Evolutionary conservation across 2,888 invertebrate species (phyloP).

Genomic region (Noctua pronuba): DNA sequence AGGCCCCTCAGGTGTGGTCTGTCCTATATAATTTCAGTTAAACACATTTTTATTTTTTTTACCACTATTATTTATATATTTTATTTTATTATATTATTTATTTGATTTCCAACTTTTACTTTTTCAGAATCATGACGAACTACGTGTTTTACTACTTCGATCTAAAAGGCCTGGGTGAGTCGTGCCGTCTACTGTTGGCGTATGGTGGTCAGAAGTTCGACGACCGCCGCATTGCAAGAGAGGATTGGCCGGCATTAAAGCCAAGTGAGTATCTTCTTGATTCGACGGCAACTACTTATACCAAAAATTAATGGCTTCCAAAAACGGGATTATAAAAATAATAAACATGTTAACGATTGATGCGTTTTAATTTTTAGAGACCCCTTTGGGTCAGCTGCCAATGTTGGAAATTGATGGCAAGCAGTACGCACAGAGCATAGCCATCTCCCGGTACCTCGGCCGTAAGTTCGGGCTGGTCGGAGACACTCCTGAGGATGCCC

Average conservation of each 20-base stretch:
- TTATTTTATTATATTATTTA: no score
- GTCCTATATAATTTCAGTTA: no score
- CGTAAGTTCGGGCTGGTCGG: conserved; percentile 24
- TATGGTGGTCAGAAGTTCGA: conserved; percentile 91
- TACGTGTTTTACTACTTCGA: conserved; percentile 91
- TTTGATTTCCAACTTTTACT: not conserved
- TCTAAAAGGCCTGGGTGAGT: conserved; percentile 91
- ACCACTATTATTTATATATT: no score
- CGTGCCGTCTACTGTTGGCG: conserved; percentile 90
- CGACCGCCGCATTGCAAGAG: conserved; percentile 87
- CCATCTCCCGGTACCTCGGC: conserved; percentile 25
- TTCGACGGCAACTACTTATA: not conserved
- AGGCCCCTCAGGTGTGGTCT: not conserved
- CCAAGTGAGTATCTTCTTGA: conserved; percentile 40
- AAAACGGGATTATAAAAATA: not conserved
- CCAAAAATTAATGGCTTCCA: not conserved
- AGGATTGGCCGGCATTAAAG: conserved; percentile 87
- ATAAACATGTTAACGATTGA: not conserved
- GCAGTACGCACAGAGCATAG: conserved; percentile 12
- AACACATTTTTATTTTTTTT: not conserved
- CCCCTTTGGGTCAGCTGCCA: conserved; percentile 17
- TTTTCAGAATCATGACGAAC: conserved; percentile 76
- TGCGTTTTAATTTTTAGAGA: conserved; percentile 10
- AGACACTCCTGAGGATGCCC: conserved; percentile 88
- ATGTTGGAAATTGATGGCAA: conserved; percentile 19